Evolutionary conservation across 1,140 invertebrate species (phyloP).

Genomic region (Copidosoma floridanum): DNA sequence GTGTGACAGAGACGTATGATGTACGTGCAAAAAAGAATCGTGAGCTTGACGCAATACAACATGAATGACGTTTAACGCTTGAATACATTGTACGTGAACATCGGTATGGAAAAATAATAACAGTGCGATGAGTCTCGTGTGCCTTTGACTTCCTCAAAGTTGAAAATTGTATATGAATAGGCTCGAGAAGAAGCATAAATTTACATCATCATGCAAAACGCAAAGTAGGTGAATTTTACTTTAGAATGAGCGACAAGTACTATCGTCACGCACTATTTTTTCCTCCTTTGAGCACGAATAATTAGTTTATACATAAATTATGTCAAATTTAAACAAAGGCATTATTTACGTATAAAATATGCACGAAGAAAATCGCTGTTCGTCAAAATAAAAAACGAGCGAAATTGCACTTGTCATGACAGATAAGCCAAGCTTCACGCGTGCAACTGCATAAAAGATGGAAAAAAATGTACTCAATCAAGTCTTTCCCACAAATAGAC

Average conservation of each 20-base stretch:
- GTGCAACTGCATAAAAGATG: too few species aligned
- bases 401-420: neutral
- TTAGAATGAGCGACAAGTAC: neutral
- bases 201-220: slow-evolving; percentile 1
- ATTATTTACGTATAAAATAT: neutral
- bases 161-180: neutral
- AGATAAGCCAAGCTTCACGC: slow-evolving; percentile 2
- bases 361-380: neutral
- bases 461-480: too few species aligned
- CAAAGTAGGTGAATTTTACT: neutral
- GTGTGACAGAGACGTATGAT: too few species aligned
- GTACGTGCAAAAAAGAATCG: too few species aligned
- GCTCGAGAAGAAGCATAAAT: slow-evolving; percentile 3
- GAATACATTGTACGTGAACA: slow-evolving; percentile 1
- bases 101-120: neutral
- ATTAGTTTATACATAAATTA: neutral
- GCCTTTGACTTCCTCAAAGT: neutral
- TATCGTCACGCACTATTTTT: too few species aligned
- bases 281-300: too few species aligned
- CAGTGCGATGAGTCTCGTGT: neutral
- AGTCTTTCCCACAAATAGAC: too few species aligned
- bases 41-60: too few species aligned
- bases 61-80: slow-evolving; percentile 6
- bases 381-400: slow-evolving; percentile 1
- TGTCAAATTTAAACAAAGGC: neutral